Percentiles rank a stretch among this genome's conserved stretches.
These are phyloP conservation scores for Cerceris ruficornis DNA, from an alignment of 2,888 invertebrate species.

Conservation along the genomic window DNA sequence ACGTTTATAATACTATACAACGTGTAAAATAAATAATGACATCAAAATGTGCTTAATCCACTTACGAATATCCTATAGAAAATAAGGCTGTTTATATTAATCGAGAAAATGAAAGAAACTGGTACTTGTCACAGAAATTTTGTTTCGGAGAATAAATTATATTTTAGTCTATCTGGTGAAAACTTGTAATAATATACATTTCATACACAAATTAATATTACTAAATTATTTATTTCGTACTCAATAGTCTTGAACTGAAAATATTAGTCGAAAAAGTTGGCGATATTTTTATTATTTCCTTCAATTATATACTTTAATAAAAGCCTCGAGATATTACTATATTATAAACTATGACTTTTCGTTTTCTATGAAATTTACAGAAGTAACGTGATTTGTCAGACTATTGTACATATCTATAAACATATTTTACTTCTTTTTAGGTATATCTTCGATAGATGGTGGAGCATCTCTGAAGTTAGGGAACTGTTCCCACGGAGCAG, in stretches of 20 bases:
- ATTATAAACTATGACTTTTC: background rate
- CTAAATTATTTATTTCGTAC: no score
- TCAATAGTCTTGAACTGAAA: no score
- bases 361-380: background rate
- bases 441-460: conserved; percentile 85
- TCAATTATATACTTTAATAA: no score
- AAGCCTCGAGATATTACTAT: background rate
- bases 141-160: no score
- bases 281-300: no score
- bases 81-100: conserved; percentile 4
- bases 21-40: conserved; percentile 56
- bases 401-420: conserved; percentile 2
- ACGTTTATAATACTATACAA: conserved; percentile 65
- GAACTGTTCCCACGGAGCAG: conserved; percentile 99
- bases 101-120: conserved; percentile 14
- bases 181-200: no score
- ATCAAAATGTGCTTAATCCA: conserved; percentile 19
- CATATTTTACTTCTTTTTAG: conserved; percentile 67
- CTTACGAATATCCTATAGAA: conserved; percentile 13
- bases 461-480: conserved; percentile 91
- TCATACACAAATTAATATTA: no score
- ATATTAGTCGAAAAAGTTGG: no score
- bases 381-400: background rate
- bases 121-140: background rate
- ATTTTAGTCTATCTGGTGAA: no score